phyloP scores from a whole-genome alignment of 2,113 vertebrate species.

The Eubucco bourcierii region DNA sequence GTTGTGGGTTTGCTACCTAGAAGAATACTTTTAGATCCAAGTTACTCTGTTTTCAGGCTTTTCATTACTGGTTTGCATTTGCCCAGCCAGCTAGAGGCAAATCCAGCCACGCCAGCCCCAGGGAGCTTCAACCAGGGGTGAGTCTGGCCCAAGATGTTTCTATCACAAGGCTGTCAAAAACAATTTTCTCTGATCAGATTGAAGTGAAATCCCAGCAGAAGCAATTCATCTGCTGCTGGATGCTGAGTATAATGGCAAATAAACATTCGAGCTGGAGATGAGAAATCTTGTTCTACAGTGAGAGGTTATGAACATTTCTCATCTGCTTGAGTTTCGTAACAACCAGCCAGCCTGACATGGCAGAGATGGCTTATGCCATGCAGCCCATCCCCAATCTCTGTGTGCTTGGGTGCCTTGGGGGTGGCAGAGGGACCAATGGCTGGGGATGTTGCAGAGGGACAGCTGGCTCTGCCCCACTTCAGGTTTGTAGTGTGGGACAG shows the following conservation, averaged over 20 bases:
- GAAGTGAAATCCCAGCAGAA: not conserved
- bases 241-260: not conserved
- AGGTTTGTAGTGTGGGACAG: rapidly evolving
- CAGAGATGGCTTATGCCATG: rapidly evolving
- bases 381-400: rapidly evolving
- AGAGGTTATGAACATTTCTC: not conserved
- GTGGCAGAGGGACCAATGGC: rapidly evolving
- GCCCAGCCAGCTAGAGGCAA: not conserved
- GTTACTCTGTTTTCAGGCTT: not conserved
- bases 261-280: conserved; percentile 15
- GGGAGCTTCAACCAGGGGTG: not conserved
- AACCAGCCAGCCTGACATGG: not conserved
- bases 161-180: conserved; percentile 29
- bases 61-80: not conserved
- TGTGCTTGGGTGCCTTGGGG: not conserved
- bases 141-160: not conserved
- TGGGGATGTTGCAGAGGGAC: not conserved
- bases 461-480: not conserved
- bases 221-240: conserved; percentile 2
- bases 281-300: not conserved
- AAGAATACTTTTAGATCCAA: not conserved
- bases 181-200: not conserved
- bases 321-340: not conserved
- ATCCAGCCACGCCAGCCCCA: not conserved
- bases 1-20: not conserved